Percentiles rank a stretch among this genome's conserved stretches.
These are phyloP conservation scores for Corythoichthys intestinalis DNA, from an alignment of 2,113 vertebrate genomes.

Conservation along the genomic window DNA sequence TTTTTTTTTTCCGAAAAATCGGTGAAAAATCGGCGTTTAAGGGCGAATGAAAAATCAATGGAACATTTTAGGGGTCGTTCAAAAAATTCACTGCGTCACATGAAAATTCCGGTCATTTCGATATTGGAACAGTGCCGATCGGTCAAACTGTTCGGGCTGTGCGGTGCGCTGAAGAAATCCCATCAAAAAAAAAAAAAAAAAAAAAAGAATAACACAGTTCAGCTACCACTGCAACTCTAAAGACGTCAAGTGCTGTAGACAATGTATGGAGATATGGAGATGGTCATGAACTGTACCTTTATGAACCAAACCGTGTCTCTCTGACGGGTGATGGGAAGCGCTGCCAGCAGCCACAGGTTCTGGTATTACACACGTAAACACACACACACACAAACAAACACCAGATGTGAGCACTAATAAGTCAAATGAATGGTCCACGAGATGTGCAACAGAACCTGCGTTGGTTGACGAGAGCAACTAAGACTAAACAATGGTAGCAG, in stretches of 20 bases:
- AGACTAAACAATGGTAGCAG: not conserved
- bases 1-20: no score
- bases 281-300: slow-evolving; percentile 30
- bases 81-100: no score
- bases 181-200: no score
- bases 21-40: no score
- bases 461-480: slow-evolving; percentile 9
- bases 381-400: not conserved
- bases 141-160: no score
- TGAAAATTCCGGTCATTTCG: no score
- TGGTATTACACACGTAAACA: not conserved
- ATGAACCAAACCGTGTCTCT: slow-evolving; percentile 9
- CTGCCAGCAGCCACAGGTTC: slow-evolving; percentile 10
- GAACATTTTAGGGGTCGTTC: no score
- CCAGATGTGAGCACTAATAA: slow-evolving; percentile 4
- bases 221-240: no score
- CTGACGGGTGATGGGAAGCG: not conserved
- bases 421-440: slow-evolving; percentile 30
- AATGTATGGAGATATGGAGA: not conserved
- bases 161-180: no score
- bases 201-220: no score
- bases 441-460: slow-evolving; percentile 10
- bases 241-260: not conserved
- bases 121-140: no score
- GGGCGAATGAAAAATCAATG: no score